These are phyloP conservation scores for Nemapogon koenigi DNA, from an alignment of 2,888 invertebrate genomes.

Conservation along the genomic window DNA sequence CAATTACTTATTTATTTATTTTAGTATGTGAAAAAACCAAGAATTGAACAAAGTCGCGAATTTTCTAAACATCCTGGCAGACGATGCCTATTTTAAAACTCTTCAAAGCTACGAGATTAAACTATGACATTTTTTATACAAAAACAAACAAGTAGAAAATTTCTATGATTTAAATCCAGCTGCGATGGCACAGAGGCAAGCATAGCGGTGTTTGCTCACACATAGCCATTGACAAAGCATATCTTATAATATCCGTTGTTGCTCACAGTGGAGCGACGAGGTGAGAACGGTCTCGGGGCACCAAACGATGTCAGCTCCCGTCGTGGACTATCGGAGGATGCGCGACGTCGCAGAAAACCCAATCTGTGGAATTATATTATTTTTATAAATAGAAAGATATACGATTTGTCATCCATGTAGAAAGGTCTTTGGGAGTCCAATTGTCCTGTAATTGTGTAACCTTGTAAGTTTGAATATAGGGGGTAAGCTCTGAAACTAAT, in stretches of 20 bases:
- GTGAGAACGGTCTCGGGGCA: conserved; percentile 56
- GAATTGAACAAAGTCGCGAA: too few relatives aligned
- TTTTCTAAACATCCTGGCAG: too few relatives aligned
- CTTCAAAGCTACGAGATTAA: background rate
- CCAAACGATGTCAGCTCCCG: conserved; percentile 49
- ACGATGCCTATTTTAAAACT: background rate
- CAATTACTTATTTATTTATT: too few relatives aligned
- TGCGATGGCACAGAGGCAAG: conserved; percentile 15
- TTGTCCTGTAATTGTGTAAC: too few relatives aligned
- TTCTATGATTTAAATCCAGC: conserved; percentile 39
- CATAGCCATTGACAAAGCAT: conserved; percentile 65
- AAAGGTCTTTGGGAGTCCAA: too few relatives aligned
- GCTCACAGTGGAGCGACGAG: conserved; percentile 65
- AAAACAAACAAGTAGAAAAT: conserved; percentile 2
- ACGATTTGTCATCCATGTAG: too few relatives aligned
- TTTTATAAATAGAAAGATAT: too few relatives aligned
- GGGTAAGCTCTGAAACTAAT: too few relatives aligned
- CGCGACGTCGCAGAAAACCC: conserved; percentile 59
- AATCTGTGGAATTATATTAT: too few relatives aligned
- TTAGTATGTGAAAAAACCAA: too few relatives aligned
- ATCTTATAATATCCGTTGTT: conserved; percentile 64
- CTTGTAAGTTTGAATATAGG: too few relatives aligned
- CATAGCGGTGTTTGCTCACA: conserved; percentile 27
- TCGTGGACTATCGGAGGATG: conserved; percentile 62
- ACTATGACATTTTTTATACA: background rate